phyloP scores from a whole-genome alignment of 2,888 invertebrate genomes.

The Himalopsyche tibetana region DNA sequence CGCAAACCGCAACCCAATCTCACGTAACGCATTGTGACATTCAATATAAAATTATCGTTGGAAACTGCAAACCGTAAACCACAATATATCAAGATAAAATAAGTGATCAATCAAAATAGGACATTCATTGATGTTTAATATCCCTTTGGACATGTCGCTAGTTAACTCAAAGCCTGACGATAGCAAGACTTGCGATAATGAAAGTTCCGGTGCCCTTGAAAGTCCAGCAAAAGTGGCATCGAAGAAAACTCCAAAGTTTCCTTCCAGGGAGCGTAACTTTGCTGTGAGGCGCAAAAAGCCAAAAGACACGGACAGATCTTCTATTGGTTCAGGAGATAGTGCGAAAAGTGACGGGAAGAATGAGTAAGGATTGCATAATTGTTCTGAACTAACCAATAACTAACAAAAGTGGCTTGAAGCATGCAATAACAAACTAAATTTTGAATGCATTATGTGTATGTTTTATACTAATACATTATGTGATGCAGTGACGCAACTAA shows the following conservation, averaged over 20 bases:
- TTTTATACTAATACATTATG: no score
- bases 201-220: constrained; percentile 8
- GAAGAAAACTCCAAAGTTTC: constrained; percentile 80
- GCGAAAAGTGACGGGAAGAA: constrained; percentile 65
- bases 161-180: not conserved
- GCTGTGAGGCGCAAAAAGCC: constrained; percentile 80
- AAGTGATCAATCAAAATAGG: constrained; percentile 7
- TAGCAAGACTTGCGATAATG: constrained; percentile 8
- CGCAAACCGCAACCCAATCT: not conserved
- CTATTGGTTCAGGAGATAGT: constrained; percentile 69
- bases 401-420: not conserved
- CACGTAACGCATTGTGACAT: not conserved
- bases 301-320: constrained; percentile 69
- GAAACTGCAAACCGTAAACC: constrained; percentile 18
- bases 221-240: constrained; percentile 22
- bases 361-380: not conserved
- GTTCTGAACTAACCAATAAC: constrained; percentile 1
- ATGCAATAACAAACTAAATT: not conserved
- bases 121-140: not conserved
- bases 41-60: not conserved
- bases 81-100: not conserved
- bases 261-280: constrained; percentile 82
- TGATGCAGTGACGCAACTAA: no score
- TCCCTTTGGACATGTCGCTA: not conserved
- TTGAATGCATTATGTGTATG: no score